Conservation (phyloP, 1,140 invertebrate species). For the Drosophila azteca region DNA sequence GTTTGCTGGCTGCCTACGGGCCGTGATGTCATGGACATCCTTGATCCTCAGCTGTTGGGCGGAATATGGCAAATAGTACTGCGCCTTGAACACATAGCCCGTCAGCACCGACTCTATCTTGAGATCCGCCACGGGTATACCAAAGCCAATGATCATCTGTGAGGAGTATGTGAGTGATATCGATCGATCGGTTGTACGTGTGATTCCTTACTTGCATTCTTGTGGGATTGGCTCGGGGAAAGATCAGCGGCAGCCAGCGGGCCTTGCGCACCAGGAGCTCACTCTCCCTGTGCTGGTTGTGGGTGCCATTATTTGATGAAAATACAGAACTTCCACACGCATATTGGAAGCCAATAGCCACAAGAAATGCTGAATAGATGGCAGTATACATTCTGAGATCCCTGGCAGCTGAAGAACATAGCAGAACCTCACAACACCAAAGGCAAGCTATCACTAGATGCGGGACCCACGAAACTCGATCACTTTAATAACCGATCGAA, state of each 20-base stretch:
- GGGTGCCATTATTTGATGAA: slow-evolving; percentile 7
- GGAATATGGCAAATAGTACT: slow-evolving; percentile 68
- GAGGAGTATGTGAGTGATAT: neutral
- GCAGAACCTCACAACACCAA: slow-evolving; percentile 4
- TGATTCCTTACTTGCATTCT: slow-evolving; percentile 44
- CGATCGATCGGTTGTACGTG: too few species aligned
- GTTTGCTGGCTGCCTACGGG: slow-evolving; percentile 21
- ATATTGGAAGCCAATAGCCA: neutral
- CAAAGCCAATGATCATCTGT: slow-evolving; percentile 78
- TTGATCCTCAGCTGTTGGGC: slow-evolving; percentile 54
- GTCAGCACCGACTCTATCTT: slow-evolving; percentile 63
- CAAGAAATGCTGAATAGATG: neutral
- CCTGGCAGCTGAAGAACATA: neutral
- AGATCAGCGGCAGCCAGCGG: slow-evolving; percentile 62
- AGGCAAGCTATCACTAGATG: slow-evolving; percentile 29
- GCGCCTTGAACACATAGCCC: slow-evolving; percentile 78
- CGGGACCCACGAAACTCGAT: slow-evolving; percentile 1
- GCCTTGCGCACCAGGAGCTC: slow-evolving; percentile 63
- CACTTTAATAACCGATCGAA: slow-evolving; percentile 12
- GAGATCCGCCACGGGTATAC: slow-evolving; percentile 72
- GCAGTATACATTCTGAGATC: neutral
- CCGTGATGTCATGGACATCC: slow-evolving; percentile 43
- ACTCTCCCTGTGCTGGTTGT: slow-evolving; percentile 12
- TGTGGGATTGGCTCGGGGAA: slow-evolving; percentile 48
- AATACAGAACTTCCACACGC: neutral